Percentiles rank a stretch among this genome's conserved stretches.
Evolutionary conservation across 2,113 vertebrate genomes (phyloP).

Genomic region (Gambusia affinis): DNA sequence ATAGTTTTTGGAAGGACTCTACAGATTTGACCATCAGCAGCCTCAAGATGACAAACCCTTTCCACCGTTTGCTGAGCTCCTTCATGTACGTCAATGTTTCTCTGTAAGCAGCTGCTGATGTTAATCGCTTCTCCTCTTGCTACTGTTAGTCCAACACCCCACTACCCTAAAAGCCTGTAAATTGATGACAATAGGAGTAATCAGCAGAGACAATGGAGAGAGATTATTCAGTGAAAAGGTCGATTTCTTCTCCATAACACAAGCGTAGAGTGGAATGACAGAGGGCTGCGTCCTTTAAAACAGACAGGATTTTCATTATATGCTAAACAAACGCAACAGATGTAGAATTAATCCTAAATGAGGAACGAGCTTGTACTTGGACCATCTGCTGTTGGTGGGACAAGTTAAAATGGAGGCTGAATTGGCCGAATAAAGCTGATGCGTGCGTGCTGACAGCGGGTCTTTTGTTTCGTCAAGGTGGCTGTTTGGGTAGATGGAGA

Average conservation of each 20-base stretch:
- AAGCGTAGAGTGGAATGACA: constrained; percentile 33
- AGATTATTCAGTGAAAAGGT: constrained; percentile 65
- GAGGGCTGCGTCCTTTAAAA: constrained; percentile 37
- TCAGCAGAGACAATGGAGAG: constrained; percentile 64
- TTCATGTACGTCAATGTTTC: constrained; percentile 27
- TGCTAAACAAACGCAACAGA: constrained; percentile 68
- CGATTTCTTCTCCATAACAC: constrained; percentile 49
- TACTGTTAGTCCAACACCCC: constrained; percentile 63
- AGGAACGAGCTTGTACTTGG: constrained; percentile 65
- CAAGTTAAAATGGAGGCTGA: constrained; percentile 65
- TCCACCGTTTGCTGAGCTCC: constrained; percentile 34
- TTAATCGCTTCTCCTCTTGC: constrained; percentile 67
- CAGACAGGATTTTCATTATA: constrained; percentile 68
- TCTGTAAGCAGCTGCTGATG: constrained; percentile 67
- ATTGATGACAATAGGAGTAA: constrained; percentile 70
- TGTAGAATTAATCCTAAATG: constrained; percentile 73
- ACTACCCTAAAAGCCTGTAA: constrained; percentile 58
- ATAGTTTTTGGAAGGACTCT: neutral
- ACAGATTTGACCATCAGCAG: neutral
- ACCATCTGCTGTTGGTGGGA: constrained; percentile 72
- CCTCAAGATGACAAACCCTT: constrained; percentile 17
- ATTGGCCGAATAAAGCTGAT: constrained; percentile 68
- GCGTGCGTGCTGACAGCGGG: constrained; percentile 34
- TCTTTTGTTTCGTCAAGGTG: constrained; percentile 31
- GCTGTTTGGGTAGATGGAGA: constrained; percentile 40